Evolutionary conservation across 2,797 vertebrate genomes (phyloP), one percentile per base, ranked within the genome.

Genomic region (Telmatherina bonti): DNA sequence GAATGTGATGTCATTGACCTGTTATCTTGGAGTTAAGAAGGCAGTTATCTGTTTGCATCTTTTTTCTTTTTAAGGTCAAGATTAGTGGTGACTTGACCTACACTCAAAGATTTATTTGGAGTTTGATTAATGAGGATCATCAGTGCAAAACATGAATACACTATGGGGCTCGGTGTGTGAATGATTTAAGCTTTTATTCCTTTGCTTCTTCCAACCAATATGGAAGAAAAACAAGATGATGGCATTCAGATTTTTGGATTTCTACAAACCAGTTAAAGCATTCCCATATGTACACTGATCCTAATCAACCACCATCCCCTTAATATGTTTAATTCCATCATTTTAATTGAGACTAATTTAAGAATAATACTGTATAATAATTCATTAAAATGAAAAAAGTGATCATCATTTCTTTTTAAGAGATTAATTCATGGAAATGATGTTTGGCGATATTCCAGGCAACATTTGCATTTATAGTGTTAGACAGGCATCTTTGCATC

Each of bases 11-110:
- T 84, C 72, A 59, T 22, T 33, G 71, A 79, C 62, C 60, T 54
- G 33, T 74, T 62, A 75, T 70, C 61, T 66, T 57, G 47, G 72
- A 82, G 84, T 81, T 73, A 80, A 76, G 81, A 82, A 64, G 54
- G 67, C 15, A 45, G 78, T 85, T 76, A 29, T 74, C 60, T 69
- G 59, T 69, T 74, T 1, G n/a, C 7, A 72, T 52, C 70, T 72
- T 66, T 68, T 74, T 77, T 52, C 59, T 26, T 73, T 43, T 77
- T 22, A 69, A 72, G 72, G 75, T 84, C 66, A 78, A 45, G 41
- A 55, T 74, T 5, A 49, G 49, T 41, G 35, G 43, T 69, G 41
- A 53, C 36, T 26, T 57, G 53, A 70, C 54, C 52, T 74, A 16
- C 35, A 16, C 35, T 58, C 35, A 33, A 54, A 5, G 36, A 58